A percentile compares a stretch with the other conserved stretches of the same genome.
Conservation (phyloP, 2,888 invertebrate genomes). For the Pyrgus malvae region DNA sequence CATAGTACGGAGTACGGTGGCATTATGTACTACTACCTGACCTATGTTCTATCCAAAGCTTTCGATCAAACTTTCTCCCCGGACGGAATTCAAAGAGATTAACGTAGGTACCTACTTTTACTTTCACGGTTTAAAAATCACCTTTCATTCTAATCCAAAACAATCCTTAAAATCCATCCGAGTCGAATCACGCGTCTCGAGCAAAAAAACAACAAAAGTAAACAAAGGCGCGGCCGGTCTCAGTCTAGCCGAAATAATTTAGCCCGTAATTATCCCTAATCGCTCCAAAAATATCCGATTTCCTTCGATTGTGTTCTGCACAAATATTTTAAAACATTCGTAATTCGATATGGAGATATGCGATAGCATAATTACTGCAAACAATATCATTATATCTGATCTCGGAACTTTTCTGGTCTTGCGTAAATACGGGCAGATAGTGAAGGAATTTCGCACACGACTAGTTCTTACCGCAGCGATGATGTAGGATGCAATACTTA, state of each 20-base stretch:
- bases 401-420: slow-evolving; percentile 36
- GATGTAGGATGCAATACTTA: too few relatives aligned
- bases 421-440: slow-evolving; percentile 30
- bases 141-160: too few relatives aligned
- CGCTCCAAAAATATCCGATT: slow-evolving; percentile 57
- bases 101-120: too few relatives aligned
- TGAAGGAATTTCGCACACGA: slow-evolving; percentile 12
- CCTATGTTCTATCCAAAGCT: too few relatives aligned
- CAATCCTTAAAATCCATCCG: background rate
- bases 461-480: slow-evolving; percentile 9
- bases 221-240: background rate
- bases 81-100: too few relatives aligned
- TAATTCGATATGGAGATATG: slow-evolving; percentile 47
- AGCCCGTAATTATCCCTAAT: slow-evolving; percentile 43
- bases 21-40: too few relatives aligned
- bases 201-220: slow-evolving; percentile 3
- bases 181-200: background rate
- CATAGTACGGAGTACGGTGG: too few relatives aligned
- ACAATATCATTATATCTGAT: slow-evolving; percentile 63
- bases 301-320: slow-evolving; percentile 46
- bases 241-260: slow-evolving; percentile 20
- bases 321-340: slow-evolving; percentile 59
- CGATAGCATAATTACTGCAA: slow-evolving; percentile 68
- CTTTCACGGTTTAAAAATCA: too few relatives aligned
- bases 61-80: too few relatives aligned